Evolutionary conservation across 2,113 vertebrate genomes (phyloP), one percentile per base, ranked within the genome.

Genomic region (Promerops cafer): DNA sequence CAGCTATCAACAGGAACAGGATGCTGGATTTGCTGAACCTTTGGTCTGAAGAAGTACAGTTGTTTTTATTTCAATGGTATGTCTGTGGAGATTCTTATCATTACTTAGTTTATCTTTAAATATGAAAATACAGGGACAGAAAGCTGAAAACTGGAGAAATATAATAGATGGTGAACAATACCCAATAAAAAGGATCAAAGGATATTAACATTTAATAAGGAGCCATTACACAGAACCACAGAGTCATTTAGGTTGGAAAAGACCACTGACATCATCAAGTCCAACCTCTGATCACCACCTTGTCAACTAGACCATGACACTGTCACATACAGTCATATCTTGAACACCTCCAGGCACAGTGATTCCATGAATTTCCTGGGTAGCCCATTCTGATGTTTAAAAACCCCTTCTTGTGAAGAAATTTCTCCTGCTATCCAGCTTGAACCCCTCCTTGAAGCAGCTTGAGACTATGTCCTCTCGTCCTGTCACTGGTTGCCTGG

Each of bases 11-110:
- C 16, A 28, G 17, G 45, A 90, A 87, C 0, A 7, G 33, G 50
- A 77, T 3, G 4, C 26, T 83, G 26, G n/a, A 61, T 77, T 72
- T 92, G 59, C 69, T 53, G 39, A 77, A 80, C 9, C 14, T 42
- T 81, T 40, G 42, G 14, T 68, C 47, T 87, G 47, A 74, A 74
- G 33, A 39, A 83, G 14, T 11, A 64, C 28, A n/a, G 13, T 6
- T 4, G 13, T 13, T 89, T 84, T 78, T 47, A 54, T 47, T 78
- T 66, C 47, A 13, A 37, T 66, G 24, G 42, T 17, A 47, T 31
- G 42, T 39, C 35, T 10, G 0, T 23, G 33, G 11, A 81, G 30
- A 47, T 87, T 52, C 28, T 44, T 16, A 61, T 26, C 0, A 0
- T 60, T 70, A 76, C 13, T 80, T 44, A 27, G 16, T 79, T 91